phyloP scores from a whole-genome alignment of 2,113 vertebrate species.

The Nannobrachium achirus region DNA sequence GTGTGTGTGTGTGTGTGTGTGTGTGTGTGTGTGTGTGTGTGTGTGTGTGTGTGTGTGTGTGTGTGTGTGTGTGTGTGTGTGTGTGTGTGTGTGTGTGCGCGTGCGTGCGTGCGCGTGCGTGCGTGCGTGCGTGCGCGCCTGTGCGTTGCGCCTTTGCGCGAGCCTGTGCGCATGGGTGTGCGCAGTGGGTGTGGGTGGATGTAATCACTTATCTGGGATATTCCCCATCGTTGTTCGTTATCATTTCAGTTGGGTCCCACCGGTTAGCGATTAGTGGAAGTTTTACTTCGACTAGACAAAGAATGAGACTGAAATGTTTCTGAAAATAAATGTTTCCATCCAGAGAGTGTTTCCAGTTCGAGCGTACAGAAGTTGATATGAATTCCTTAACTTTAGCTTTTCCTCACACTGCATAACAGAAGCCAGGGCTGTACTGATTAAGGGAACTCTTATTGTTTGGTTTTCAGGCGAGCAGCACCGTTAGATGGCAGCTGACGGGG shows the following conservation, averaged over 20 bases:
- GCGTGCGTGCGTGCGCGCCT: background rate
- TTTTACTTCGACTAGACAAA: constrained; percentile 31
- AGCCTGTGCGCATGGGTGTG: constrained; percentile 11
- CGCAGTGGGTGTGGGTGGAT: constrained; percentile 10
- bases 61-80: background rate
- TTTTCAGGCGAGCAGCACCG: constrained; percentile 14
- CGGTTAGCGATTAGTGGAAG: constrained; percentile 53
- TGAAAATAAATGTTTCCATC: background rate
- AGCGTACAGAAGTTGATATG: background rate
- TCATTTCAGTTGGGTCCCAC: constrained; percentile 17
- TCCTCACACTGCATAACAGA: background rate
- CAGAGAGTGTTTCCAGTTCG: background rate
- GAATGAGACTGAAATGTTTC: constrained; percentile 1
- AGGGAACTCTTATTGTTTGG: constrained; percentile 13
- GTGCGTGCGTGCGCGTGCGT: too few relatives aligned
- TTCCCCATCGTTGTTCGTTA: constrained; percentile 13
- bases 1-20: too few relatives aligned
- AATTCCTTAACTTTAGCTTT: constrained; percentile 1
- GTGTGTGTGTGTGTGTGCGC: constrained; percentile 10
- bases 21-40: constrained; percentile 24
- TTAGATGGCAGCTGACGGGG: constrained; percentile 38
- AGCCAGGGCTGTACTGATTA: background rate
- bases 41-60: constrained; percentile 27
- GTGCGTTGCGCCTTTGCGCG: constrained; percentile 22
- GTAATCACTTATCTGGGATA: constrained; percentile 37